Percentiles rank a stretch among this genome's conserved stretches.
These are phyloP conservation scores for Petrocephalus zakoni DNA, from an alignment of 2,113 vertebrate genomes.

Conservation along the genomic window DNA sequence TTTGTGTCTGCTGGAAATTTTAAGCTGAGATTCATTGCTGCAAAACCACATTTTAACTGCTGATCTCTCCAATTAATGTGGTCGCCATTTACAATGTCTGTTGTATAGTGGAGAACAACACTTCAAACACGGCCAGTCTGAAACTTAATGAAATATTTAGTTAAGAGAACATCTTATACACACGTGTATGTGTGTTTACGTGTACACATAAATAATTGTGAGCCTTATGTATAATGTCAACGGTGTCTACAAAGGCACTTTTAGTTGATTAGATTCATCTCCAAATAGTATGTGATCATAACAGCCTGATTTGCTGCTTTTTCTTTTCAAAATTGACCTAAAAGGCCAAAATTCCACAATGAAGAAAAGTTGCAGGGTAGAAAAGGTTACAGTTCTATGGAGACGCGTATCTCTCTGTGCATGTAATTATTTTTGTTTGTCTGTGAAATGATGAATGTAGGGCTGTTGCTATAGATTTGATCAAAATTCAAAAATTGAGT, in stretches of 20 bases:
- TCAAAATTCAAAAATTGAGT: too few species aligned
- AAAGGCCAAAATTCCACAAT: not conserved
- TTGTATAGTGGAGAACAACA: not conserved
- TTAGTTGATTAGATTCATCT: not conserved
- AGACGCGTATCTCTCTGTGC: not conserved
- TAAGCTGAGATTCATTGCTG: conserved; percentile 38
- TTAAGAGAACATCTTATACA: not conserved
- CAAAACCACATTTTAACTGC: conserved; percentile 22
- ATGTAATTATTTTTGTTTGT: not conserved
- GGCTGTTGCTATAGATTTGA: too few species aligned
- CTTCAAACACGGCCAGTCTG: conserved; percentile 18
- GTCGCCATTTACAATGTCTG: not conserved
- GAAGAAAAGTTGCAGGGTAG: not conserved
- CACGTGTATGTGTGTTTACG: not conserved
- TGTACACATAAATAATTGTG: not conserved
- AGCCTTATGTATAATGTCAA: not conserved
- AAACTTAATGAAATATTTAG: conserved; percentile 29
- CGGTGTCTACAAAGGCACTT: not conserved
- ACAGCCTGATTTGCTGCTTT: not conserved
- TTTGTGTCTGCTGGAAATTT: conserved; percentile 45
- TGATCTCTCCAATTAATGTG: conserved; percentile 14
- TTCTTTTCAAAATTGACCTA: not conserved
- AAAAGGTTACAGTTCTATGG: not conserved
- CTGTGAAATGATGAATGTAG: not conserved
- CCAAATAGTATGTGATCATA: not conserved